A percentile compares a stretch with the other conserved stretches of the same genome.
These are phyloP conservation scores for Venturia canescens DNA, from an alignment of 1,140 invertebrate species.

Conservation along the genomic window DNA sequence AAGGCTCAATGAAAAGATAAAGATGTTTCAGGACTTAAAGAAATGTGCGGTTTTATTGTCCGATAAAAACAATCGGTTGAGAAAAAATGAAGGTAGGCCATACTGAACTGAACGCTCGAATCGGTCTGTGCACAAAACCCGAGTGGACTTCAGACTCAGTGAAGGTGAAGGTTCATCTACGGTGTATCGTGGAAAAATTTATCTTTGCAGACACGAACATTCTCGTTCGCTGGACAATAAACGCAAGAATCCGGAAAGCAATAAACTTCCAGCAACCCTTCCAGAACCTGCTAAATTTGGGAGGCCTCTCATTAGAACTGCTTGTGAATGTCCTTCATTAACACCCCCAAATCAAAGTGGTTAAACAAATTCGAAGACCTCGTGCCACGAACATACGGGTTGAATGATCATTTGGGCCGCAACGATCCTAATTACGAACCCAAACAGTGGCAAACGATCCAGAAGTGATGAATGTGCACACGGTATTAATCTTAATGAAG, in stretches of 20 bases:
- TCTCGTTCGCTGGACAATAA: too few relatives aligned
- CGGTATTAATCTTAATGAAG: constrained; percentile 56
- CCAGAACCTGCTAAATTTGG: too few relatives aligned
- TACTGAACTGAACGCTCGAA: too few relatives aligned
- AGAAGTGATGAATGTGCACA: constrained; percentile 10
- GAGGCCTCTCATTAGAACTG: too few relatives aligned
- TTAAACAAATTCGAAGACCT: not conserved
- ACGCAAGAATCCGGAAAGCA: too few relatives aligned
- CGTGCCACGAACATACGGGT: not conserved
- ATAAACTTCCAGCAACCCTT: too few relatives aligned
- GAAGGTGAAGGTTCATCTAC: too few relatives aligned
- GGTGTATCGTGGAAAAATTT: too few relatives aligned
- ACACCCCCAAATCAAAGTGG: not conserved
- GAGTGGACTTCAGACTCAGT: too few relatives aligned
- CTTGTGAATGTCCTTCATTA: not conserved
- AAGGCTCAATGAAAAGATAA: not conserved
- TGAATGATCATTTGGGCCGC: not conserved
- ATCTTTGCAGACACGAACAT: too few relatives aligned
- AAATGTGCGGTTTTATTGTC: not conserved
- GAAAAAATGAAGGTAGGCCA: too few relatives aligned
- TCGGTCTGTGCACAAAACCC: too few relatives aligned
- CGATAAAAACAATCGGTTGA: not conserved
- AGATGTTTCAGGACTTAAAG: not conserved
- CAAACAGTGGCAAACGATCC: not conserved
- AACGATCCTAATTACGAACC: not conserved